A percentile compares a stretch with the other conserved stretches of the same genome.
These are phyloP conservation scores for Aphaenogaster ashmeadi DNA, from an alignment of 1,140 invertebrate genomes.

Conservation along the genomic window DNA sequence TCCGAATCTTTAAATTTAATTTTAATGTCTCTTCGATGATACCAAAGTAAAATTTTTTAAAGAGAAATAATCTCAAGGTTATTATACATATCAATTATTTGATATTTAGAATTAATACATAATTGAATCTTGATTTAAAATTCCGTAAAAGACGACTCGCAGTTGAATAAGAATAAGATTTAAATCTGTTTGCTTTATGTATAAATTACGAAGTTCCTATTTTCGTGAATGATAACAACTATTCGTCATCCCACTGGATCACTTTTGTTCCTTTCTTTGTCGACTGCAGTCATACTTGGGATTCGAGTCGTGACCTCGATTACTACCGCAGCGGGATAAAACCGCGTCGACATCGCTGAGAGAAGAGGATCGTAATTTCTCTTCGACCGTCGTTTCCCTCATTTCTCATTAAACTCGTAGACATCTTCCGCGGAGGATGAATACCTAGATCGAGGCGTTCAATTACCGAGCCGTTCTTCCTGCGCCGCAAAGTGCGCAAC, in stretches of 20 bases:
- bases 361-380: slow-evolving; percentile 20
- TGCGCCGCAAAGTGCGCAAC: slow-evolving; percentile 57
- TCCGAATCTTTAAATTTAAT: not conserved
- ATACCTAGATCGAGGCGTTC: slow-evolving; percentile 57
- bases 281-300: not conserved
- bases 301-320: slow-evolving; percentile 41
- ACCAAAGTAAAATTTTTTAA: not conserved
- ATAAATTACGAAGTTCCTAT: slow-evolving; percentile 19
- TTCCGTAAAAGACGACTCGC: not conserved
- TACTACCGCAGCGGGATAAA: slow-evolving; percentile 32
- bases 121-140: slow-evolving; percentile 10
- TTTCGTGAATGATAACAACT: slow-evolving; percentile 29
- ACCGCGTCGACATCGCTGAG: not conserved
- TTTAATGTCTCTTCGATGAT: not conserved
- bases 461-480: slow-evolving; percentile 40
- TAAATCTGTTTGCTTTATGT: not conserved
- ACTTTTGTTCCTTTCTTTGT: slow-evolving; percentile 11
- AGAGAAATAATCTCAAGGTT: not conserved
- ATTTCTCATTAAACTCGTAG: slow-evolving; percentile 71
- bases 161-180: not conserved
- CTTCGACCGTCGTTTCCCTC: slow-evolving; percentile 24
- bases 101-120: not conserved
- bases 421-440: slow-evolving; percentile 62
- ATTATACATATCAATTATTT: not conserved
- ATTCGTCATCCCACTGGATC: slow-evolving; percentile 5